These are phyloP conservation scores for Sparidentex hasta DNA, from an alignment of 2,797 vertebrate genomes.

Conservation along the genomic window DNA sequence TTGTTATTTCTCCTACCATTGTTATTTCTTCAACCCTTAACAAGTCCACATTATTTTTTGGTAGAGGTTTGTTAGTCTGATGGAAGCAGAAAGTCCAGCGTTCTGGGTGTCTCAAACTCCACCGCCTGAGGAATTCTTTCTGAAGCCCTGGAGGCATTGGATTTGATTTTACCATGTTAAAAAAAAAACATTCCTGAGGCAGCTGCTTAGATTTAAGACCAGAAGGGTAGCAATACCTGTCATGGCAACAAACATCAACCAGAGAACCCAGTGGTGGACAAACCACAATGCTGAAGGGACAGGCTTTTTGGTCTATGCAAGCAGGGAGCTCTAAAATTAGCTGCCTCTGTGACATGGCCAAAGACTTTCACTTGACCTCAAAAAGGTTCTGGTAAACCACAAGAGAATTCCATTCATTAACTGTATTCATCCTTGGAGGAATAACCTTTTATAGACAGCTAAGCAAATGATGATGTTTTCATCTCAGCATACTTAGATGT, in stretches of 20 bases:
- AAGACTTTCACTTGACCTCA: not conserved
- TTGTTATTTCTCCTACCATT: no score
- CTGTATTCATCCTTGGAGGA: not conserved
- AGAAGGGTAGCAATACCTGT: not conserved
- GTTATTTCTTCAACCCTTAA: no score
- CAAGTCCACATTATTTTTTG: not conserved
- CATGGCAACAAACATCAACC: not conserved
- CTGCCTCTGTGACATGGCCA: not conserved
- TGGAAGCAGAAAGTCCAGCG: not conserved
- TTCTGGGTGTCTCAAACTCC: no score
- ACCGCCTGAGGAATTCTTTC: not conserved
- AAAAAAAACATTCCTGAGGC: not conserved
- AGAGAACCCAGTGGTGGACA: not conserved
- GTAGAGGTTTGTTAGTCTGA: not conserved
- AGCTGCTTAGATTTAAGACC: conserved; percentile 1
- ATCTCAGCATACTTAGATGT: not conserved
- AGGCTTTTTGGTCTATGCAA: not conserved
- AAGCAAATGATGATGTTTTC: not conserved
- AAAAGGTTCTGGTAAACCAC: not conserved
- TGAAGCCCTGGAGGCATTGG: not conserved
- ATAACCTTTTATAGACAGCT: not conserved
- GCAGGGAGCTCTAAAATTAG: not conserved
- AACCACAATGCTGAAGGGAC: not conserved
- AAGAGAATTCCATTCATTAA: not conserved
- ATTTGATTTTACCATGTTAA: conserved; percentile 2